These are phyloP conservation scores for Drosophila bocki DNA, from an alignment of 1,140 invertebrate genomes.

Conservation along the genomic window DNA sequence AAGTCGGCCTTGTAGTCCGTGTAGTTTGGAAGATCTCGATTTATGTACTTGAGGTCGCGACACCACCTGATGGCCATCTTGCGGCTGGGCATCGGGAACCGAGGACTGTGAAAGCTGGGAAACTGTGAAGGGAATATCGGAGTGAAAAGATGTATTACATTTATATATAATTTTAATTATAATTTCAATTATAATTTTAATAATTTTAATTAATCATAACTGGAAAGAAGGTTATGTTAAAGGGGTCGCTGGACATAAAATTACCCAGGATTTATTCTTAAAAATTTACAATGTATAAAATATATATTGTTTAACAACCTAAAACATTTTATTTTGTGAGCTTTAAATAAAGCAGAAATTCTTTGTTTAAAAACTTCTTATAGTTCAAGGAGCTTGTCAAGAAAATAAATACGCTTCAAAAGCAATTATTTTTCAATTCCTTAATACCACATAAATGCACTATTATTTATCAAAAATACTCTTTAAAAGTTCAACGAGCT, in stretches of 20 bases:
- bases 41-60: conserved; percentile 78
- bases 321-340: background rate
- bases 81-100: conserved; percentile 71
- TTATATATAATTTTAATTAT: background rate
- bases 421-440: background rate
- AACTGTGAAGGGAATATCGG: conserved; percentile 23
- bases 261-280: background rate
- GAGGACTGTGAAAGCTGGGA: conserved; percentile 79
- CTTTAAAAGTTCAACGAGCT: background rate
- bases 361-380: background rate
- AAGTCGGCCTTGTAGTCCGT: conserved; percentile 74
- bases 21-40: conserved; percentile 74
- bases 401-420: background rate
- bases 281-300: background rate
- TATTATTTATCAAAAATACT: background rate
- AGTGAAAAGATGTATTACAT: background rate
- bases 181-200: too few relatives aligned
- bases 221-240: too few relatives aligned
- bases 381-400: background rate
- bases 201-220: too few relatives aligned
- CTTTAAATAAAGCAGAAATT: background rate
- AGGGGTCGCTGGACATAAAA: background rate
- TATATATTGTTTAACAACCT: background rate
- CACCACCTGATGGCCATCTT: conserved; percentile 83
- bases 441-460: background rate